Percentiles rank a stretch among this genome's conserved stretches.
These are phyloP conservation scores for Notoglanidium macrostoma DNA, from an alignment of 2,797 vertebrate species.

Conservation along the genomic window DNA sequence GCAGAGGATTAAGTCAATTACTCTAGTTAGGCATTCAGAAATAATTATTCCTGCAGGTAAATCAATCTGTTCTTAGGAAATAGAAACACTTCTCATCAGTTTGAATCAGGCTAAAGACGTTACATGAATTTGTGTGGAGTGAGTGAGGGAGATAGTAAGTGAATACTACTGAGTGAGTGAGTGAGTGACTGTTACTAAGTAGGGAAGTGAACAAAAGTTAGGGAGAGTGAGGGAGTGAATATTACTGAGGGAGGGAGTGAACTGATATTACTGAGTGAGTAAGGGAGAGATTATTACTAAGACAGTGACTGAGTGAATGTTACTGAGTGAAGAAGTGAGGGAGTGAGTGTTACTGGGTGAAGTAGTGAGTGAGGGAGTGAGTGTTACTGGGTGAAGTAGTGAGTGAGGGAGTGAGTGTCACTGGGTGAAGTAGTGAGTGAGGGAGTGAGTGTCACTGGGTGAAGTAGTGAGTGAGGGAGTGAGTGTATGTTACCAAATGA, in stretches of 20 bases:
- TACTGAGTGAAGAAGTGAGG: not conserved
- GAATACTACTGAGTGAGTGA: not conserved
- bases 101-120: not conserved
- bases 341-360: not conserved
- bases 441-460: not conserved
- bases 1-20: slow-evolving; percentile 57
- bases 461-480: not conserved
- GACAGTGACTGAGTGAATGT: not conserved
- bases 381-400: not conserved
- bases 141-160: not conserved
- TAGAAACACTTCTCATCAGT: slow-evolving; percentile 16
- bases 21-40: slow-evolving; percentile 52
- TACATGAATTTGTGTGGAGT: not conserved
- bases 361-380: not conserved
- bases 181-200: not conserved
- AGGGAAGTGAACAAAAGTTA: not conserved
- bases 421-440: not conserved
- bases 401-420: not conserved
- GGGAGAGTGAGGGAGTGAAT: not conserved
- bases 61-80: slow-evolving; percentile 20
- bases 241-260: not conserved
- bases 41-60: slow-evolving; percentile 30
- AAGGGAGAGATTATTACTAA: not conserved
- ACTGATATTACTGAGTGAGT: not conserved
- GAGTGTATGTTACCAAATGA: not conserved